phyloP scores from a whole-genome alignment of 2,888 invertebrate genomes.

The Gymnoscelis rufifasciata region DNA sequence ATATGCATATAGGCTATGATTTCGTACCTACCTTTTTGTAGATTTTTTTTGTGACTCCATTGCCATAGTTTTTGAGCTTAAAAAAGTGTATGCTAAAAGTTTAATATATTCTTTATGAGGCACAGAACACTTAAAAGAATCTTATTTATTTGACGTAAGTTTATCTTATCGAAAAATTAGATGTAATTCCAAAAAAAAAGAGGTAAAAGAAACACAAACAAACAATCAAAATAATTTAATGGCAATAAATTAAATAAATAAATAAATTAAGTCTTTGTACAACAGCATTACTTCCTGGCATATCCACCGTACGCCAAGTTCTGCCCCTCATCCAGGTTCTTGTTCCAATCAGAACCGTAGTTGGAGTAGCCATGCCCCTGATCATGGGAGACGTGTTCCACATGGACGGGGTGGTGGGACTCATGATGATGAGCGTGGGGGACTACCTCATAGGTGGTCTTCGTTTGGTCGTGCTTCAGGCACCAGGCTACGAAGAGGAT shows the following conservation, averaged over 20 bases:
- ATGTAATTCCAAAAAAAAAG: too few species aligned
- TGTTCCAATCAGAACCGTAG: slow-evolving; percentile 71
- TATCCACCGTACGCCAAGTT: slow-evolving; percentile 85
- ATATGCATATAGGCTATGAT: too few species aligned
- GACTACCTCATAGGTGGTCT: slow-evolving; percentile 70
- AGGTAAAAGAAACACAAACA: not conserved
- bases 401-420: slow-evolving; percentile 81
- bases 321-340: slow-evolving; percentile 82
- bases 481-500: slow-evolving; percentile 80
- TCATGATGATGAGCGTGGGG: slow-evolving; percentile 77
- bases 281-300: slow-evolving; percentile 41
- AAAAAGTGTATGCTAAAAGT: too few species aligned
- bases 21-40: too few species aligned
- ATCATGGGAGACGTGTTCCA: slow-evolving; percentile 70
- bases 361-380: slow-evolving; percentile 55
- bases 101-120: too few species aligned
- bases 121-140: too few species aligned
- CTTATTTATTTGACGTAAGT: too few species aligned
- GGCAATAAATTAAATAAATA: slow-evolving; percentile 64
- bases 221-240: slow-evolving; percentile 55
- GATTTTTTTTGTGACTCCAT: too few species aligned
- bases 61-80: too few species aligned
- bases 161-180: too few species aligned
- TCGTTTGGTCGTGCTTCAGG: slow-evolving; percentile 64
- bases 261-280: slow-evolving; percentile 63